Base-by-base conservation (phyloP, 2,888 invertebrate species). In the Chrysina gloriosa region DNA sequence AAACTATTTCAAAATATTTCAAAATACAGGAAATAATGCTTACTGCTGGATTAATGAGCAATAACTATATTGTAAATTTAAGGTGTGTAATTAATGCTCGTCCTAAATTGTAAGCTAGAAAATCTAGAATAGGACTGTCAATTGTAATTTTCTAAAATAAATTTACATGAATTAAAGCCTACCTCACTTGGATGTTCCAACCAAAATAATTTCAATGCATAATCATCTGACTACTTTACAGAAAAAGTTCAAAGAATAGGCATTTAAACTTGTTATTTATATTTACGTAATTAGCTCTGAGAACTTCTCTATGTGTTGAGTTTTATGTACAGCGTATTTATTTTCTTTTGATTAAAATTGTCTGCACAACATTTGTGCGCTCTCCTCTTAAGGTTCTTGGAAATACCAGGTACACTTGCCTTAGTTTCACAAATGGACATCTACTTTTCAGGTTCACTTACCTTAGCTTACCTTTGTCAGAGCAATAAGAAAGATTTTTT, bases 381-480 rank as follows among this genome's bases (percentile, higher is more conserved):
- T 14, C 19, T 3, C 19, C 2, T 47, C 5, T 23, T n/a, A 47
- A 47, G 4, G 19, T 23, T n/a, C n/a, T 3, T 16, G 19, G 31
- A 19, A 39, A 2, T 58, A 25, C 58, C 36, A 25, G 14, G 39
- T 58, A 39, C 19, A 39, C 19, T 23, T 39, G 34, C 27, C 34
- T 39, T 39, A 39, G 39, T 39, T 58, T 58, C 58, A 23, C 58
- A 39, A 14, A 29, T 21, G 23, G 36, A 56, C 21, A 34, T 56
- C 31, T 58, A 39, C 39, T 58, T 58, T 27, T 29, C 23, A 29
- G 11, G 31, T 5, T 5, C 23, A 58, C 58, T 58, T 58, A 58
- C 58, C 58, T 58, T 58, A 7, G 36, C 39, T 58, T 58, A 58
- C 58, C 58, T 58, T 58, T 58, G 39, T 23, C 39, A 58, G 39